Conservation (phyloP, 2,113 vertebrate species). For the Balaeniceps rex region DNA sequence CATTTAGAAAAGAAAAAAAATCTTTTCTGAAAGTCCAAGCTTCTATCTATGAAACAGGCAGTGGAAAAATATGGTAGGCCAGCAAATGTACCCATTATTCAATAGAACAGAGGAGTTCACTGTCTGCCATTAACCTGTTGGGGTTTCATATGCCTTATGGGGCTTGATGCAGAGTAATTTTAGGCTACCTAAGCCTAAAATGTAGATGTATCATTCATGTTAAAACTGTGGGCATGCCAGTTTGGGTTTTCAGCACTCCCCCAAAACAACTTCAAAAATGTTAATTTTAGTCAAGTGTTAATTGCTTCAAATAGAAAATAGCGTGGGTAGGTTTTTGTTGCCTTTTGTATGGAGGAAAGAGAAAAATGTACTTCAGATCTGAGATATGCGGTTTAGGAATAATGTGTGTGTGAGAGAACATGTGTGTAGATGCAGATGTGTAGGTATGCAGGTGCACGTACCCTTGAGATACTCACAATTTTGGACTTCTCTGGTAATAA, state of each 20-base stretch:
- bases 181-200: not conserved
- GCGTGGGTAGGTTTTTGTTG: not conserved
- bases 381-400: not conserved
- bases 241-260: not conserved
- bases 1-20: not conserved
- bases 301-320: constrained; percentile 6
- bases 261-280: not conserved
- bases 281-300: constrained; percentile 3
- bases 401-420: not conserved
- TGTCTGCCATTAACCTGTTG: not conserved
- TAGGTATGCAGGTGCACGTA: not conserved
- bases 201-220: not conserved
- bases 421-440: not conserved
- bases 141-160: not conserved
- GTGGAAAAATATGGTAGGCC: not conserved
- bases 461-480: not conserved
- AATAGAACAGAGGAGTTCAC: not conserved
- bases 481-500: not conserved
- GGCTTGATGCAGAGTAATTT: not conserved
- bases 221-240: not conserved
- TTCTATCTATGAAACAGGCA: not conserved
- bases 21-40: not conserved
- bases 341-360: not conserved
- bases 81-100: not conserved
- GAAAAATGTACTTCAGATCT: not conserved